Conservation (phyloP, 2,113 vertebrate genomes). For the Carlito syrichta region DNA sequence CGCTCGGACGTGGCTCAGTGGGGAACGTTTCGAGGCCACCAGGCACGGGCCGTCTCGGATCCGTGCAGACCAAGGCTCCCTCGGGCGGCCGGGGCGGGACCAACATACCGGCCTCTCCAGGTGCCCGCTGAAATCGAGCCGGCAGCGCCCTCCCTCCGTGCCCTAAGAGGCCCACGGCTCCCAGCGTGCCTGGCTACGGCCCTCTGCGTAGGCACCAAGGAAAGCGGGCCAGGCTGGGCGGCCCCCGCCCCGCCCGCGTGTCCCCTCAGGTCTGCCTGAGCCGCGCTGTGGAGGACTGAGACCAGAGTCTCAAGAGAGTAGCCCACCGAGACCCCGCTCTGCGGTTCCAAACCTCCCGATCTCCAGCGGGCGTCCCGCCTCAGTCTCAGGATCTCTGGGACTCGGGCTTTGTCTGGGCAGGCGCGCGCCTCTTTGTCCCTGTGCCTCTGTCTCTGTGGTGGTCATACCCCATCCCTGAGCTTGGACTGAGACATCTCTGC, state of each 20-base stretch:
- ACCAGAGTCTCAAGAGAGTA: not conserved
- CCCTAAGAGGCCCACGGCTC: not conserved
- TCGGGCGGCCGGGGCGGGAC: not conserved
- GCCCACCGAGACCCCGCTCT: not conserved
- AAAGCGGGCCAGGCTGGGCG: not conserved
- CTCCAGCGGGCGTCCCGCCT: slow-evolving; percentile 70
- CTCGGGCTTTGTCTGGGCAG: slow-evolving; percentile 32
- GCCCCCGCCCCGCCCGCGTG: not conserved
- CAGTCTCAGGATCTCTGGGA: slow-evolving; percentile 58
- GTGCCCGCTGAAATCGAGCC: not conserved
- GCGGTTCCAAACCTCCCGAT: slow-evolving; percentile 78
- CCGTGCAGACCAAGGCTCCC: not conserved
- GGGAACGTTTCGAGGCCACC: not conserved
- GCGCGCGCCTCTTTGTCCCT: not conserved
- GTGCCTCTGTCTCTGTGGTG: not conserved
- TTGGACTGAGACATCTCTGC: not conserved
- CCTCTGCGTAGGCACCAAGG: not conserved
- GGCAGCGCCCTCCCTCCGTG: not conserved
- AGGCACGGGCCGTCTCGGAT: not conserved
- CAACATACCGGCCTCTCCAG: accelerated
- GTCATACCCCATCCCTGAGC: not conserved
- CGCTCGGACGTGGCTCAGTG: not conserved
- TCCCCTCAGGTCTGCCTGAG: not conserved
- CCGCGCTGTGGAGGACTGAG: not conserved
- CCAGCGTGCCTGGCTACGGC: not conserved